Percentiles rank a stretch among this genome's conserved stretches.
phyloP scores from a whole-genome alignment of 2,113 vertebrate species.

The Muscicapa adusta region DNA sequence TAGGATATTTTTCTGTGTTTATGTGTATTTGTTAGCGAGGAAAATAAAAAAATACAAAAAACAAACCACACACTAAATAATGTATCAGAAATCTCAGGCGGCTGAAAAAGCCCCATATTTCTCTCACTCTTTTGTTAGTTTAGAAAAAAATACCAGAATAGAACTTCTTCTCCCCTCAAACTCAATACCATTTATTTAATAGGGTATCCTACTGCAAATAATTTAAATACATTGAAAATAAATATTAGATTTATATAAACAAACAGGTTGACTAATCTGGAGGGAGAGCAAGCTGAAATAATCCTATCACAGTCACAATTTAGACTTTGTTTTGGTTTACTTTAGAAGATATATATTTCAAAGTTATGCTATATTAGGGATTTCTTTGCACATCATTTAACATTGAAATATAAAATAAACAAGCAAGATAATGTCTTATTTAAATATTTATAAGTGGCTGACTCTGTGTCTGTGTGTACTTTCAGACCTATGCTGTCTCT shows the following conservation, averaged over 20 bases:
- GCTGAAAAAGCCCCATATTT: not conserved
- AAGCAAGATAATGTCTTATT: not conserved
- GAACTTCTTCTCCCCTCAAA: not conserved
- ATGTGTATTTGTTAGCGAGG: not conserved
- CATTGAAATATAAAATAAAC: not conserved
- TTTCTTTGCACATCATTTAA: not conserved
- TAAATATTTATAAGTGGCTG: not conserved
- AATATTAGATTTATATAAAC: not conserved
- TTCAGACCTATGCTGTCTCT: not conserved
- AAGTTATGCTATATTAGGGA: not conserved
- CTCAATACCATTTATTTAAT: not conserved
- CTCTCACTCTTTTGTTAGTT: not conserved
- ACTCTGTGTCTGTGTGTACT: not conserved
- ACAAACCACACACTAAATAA: not conserved
- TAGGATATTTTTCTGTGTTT: not conserved
- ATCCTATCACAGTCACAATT: not conserved
- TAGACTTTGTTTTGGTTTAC: not conserved
- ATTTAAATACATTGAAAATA: not conserved
- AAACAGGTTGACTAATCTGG: not conserved
- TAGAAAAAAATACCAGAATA: not conserved
- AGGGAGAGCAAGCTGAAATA: not conserved
- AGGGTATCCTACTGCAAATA: not conserved
- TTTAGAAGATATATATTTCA: not conserved
- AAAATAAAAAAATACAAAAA: not conserved
- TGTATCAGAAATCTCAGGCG: not conserved